phyloP scores from a whole-genome alignment of 2,797 vertebrate genomes.

The Luscinia megarhynchos region DNA sequence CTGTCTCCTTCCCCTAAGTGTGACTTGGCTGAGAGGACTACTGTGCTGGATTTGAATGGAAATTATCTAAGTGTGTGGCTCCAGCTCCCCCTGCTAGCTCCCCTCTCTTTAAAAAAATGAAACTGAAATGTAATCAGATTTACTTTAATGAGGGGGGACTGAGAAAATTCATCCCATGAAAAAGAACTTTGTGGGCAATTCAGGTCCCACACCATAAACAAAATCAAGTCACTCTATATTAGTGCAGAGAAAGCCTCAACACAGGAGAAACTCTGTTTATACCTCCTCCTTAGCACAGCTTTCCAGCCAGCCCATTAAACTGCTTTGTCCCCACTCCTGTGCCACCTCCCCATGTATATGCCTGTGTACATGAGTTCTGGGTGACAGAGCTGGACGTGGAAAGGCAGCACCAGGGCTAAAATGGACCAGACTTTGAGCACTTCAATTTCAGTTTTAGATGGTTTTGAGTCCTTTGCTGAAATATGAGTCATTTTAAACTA shows the following conservation, averaged over 20 bases:
- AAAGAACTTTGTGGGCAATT: constrained; percentile 56
- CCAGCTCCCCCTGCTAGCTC: constrained; percentile 16
- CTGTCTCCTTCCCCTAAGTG: constrained; percentile 39
- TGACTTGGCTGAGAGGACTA: constrained; percentile 55
- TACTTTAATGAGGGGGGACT: constrained; percentile 66
- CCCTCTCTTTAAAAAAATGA: constrained; percentile 33
- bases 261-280: background rate
- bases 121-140: constrained; percentile 71
- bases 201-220: constrained; percentile 53
- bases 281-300: background rate
- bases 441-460: background rate
- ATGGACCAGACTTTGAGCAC: background rate
- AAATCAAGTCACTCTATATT: constrained; percentile 59
- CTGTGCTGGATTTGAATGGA: constrained; percentile 63
- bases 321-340: background rate
- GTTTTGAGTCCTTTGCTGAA: background rate
- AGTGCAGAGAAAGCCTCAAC: constrained; percentile 1
- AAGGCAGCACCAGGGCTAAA: background rate
- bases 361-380: background rate
- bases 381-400: background rate
- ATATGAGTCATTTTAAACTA: constrained; percentile 10
- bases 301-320: constrained; percentile 8
- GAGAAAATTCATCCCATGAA: constrained; percentile 33
- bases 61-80: constrained; percentile 78
- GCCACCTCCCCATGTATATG: background rate